Percentiles rank a stretch among this genome's conserved stretches.
These are phyloP conservation scores for Pao palembangensis DNA, from an alignment of 2,113 vertebrate genomes.

Conservation along the genomic window DNA sequence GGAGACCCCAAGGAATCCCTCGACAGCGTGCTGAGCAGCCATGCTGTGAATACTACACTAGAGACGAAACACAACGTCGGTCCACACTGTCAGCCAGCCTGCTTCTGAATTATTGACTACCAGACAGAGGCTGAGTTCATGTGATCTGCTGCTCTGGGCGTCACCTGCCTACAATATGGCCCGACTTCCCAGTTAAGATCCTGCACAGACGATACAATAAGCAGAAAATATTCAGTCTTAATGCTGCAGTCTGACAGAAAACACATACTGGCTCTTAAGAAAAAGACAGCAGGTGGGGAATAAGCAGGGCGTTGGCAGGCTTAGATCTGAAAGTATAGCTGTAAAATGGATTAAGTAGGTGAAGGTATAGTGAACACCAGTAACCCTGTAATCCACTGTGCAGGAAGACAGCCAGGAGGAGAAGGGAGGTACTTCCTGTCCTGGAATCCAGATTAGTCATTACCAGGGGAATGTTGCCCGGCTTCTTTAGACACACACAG, in stretches of 20 bases:
- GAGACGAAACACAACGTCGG: slow-evolving; percentile 13
- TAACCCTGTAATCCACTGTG: slow-evolving; percentile 55
- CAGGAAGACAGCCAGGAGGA: slow-evolving; percentile 34
- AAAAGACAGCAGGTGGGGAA: slow-evolving; percentile 15
- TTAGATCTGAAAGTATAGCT: slow-evolving; percentile 30
- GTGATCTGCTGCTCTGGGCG: slow-evolving; percentile 46
- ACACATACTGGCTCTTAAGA: neutral
- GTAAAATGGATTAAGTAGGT: slow-evolving; percentile 51
- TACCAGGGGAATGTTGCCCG: slow-evolving; percentile 34
- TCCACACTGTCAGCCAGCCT: slow-evolving; percentile 11
- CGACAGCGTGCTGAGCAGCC: neutral
- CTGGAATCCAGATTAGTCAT: slow-evolving; percentile 45
- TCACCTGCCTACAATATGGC: slow-evolving; percentile 43
- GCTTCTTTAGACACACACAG: slow-evolving; percentile 11
- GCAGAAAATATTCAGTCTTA: neutral
- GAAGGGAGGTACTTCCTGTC: slow-evolving; percentile 43
- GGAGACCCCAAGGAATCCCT: neutral
- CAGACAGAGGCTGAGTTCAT: slow-evolving; percentile 48
- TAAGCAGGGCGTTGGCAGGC: slow-evolving; percentile 24
- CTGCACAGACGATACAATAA: neutral
- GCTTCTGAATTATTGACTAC: slow-evolving; percentile 62
- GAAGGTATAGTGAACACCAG: slow-evolving; percentile 49
- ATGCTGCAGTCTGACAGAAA: neutral
- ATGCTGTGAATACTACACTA: slow-evolving; percentile 13
- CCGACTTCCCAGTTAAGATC: neutral